Percentiles rank a stretch among this genome's conserved stretches.
Conservation (phyloP, 2,113 vertebrate genomes). For the Puma concolor region DNA sequence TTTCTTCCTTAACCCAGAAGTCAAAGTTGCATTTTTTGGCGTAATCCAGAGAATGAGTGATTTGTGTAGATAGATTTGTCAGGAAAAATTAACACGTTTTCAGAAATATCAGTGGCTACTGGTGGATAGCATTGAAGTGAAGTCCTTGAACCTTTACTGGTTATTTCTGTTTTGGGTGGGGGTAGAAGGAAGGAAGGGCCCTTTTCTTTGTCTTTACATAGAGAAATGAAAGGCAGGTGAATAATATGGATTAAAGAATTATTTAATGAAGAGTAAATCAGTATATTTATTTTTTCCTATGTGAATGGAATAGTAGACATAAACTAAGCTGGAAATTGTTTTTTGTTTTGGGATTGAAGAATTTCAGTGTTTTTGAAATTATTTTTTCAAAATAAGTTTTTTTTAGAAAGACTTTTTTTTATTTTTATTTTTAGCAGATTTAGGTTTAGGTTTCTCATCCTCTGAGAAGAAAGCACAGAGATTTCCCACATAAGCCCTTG, state of each 20-base stretch:
- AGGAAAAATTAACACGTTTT: conserved; percentile 20
- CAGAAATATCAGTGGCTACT: background rate
- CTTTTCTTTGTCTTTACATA: conserved; percentile 8
- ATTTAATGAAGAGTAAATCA: conserved; percentile 28
- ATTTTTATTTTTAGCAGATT: background rate
- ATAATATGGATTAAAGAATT: conserved; percentile 11
- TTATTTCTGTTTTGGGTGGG: background rate
- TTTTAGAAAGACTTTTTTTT: background rate
- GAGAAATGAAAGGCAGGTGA: background rate
- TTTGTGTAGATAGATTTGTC: conserved; percentile 10
- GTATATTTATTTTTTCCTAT: background rate
- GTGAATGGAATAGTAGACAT: background rate
- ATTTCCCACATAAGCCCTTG: background rate
- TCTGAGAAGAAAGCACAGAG: background rate
- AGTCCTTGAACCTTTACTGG: background rate
- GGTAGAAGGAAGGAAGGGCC: background rate
- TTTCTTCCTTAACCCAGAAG: background rate
- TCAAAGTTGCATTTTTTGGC: background rate
- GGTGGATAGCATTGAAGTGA: background rate
- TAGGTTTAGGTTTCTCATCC: no score
- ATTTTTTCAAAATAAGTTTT: background rate
- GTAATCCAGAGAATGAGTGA: background rate
- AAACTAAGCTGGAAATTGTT: background rate
- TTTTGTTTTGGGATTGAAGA: background rate
- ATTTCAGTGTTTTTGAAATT: background rate